Evolutionary conservation across 2,797 vertebrate genomes (phyloP).

Genomic region (Anguilla anguilla): DNA sequence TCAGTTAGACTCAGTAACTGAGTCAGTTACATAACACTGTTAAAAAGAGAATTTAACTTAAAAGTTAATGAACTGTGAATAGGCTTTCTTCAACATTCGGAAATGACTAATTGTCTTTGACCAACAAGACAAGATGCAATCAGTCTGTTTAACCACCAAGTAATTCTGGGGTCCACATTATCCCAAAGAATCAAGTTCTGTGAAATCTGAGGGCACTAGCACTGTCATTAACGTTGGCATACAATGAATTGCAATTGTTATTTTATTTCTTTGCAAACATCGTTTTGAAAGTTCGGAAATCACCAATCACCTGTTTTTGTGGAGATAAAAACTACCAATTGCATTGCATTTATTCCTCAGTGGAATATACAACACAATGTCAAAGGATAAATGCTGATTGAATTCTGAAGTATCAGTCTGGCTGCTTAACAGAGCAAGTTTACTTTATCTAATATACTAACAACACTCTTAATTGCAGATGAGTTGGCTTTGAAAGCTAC

Average conservation of each 20-base stretch:
- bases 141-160: background rate
- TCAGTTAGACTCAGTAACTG: background rate
- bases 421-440: background rate
- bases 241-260: too few relatives aligned
- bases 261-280: too few relatives aligned
- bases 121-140: background rate
- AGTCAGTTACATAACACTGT: background rate
- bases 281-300: background rate
- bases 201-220: background rate
- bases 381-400: background rate
- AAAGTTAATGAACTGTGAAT: background rate
- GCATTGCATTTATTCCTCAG: background rate
- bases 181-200: background rate
- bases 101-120: background rate
- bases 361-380: background rate
- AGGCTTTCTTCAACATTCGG: background rate
- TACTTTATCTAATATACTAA: background rate
- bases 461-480: background rate
- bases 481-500: slow-evolving; percentile 8
- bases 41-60: too few relatives aligned
- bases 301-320: background rate
- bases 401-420: background rate
- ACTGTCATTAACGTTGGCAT: background rate
- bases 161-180: background rate
- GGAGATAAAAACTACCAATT: background rate